These are phyloP conservation scores for Peromyscus polionotus DNA, from an alignment of 2,113 vertebrate genomes.

Conservation along the genomic window DNA sequence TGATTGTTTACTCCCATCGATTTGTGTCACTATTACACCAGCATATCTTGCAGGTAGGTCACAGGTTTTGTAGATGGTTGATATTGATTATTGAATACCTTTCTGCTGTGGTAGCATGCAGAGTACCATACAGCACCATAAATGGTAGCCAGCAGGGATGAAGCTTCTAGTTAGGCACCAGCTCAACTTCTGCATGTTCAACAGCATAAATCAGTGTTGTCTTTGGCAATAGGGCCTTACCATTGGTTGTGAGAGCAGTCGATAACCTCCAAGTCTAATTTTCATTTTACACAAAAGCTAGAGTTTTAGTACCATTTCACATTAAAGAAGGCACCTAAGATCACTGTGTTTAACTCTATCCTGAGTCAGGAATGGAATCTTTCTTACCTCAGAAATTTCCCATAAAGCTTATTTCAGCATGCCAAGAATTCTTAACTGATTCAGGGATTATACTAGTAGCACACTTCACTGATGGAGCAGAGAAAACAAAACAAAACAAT, in stretches of 20 bases:
- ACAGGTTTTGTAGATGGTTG: background rate
- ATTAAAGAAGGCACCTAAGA: background rate
- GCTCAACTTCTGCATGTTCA: background rate
- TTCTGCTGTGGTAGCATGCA: background rate
- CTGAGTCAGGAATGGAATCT: background rate
- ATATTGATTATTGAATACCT: background rate
- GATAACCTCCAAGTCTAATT: background rate
- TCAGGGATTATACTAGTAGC: background rate
- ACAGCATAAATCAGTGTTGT: background rate
- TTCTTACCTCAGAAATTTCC: background rate
- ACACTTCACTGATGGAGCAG: background rate
- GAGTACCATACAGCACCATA: too few relatives aligned
- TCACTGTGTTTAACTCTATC: background rate
- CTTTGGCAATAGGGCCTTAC: background rate
- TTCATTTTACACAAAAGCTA: background rate
- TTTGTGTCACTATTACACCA: background rate
- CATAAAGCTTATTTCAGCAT: slow-evolving; percentile 46
- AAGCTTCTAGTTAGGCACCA: background rate
- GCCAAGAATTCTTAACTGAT: background rate
- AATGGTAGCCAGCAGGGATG: background rate
- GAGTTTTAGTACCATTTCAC: background rate
- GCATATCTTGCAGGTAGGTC: background rate
- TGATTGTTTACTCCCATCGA: background rate
- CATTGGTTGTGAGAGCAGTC: background rate
- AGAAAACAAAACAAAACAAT: background rate